Evolutionary conservation across 2,888 invertebrate species (phyloP), one percentile per base, ranked within the genome.

Genomic region (Patella ulyssiponensis): DNA sequence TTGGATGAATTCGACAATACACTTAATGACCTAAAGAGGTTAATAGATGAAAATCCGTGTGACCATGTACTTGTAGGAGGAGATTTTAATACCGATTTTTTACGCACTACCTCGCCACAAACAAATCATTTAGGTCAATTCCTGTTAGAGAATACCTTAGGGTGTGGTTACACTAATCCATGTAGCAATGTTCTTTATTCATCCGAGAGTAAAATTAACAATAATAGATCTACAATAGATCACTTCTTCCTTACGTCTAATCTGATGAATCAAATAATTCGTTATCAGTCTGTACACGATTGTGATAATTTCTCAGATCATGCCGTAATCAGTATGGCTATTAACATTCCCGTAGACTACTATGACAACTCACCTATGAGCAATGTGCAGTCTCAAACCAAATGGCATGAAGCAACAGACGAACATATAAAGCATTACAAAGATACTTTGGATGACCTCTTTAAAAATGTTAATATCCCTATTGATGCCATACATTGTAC

Each of bases 231-330:
- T 14, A 58, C 58, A 20, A 58, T 58, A 58, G 58, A 58, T 58
- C 58, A 58, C 20, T 58, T 58, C 58, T 58, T 58, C 20, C 58
- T 58, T 58, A 58, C 58, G 17, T 58, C 15, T 58, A 58, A 58
- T 58, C 58, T 58, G 20, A 58, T 58, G 58, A 20, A 12, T 58
- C n/a, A 58, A 14, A 14, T 58, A 58, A 58, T 58, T 58, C 58
- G 58, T 9, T 58, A 58, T 14, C 58, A 58, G 58, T 58, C 58
- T 58, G 58, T 58, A 58, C 58, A 58, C 14, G 58, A 58, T 58
- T 58, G 20, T 58, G 58, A 58, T 58, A 58, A 58, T 58, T 58
- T 58, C 58, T 58, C 58, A 58, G 58, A 58, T 58, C 58, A 58
- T 58, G 58, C 58, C 20, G 58, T 58, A n/a, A 58, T 58, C 58